Base-by-base conservation (phyloP, 2,797 vertebrate species). In the Potorous gilbertii region DNA sequence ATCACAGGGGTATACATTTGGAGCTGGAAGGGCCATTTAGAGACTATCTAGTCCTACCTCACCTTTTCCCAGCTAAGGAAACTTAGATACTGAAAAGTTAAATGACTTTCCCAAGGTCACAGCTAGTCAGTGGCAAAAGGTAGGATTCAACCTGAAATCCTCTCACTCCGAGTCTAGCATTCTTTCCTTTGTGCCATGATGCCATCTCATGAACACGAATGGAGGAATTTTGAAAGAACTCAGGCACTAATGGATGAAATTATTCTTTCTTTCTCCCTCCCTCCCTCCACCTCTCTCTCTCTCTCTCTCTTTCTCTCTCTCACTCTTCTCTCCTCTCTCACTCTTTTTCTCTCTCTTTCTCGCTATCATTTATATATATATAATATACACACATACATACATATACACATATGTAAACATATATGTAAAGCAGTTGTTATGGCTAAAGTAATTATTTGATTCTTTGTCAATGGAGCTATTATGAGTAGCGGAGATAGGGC, bases 401-500 rank as follows among this genome's bases (percentile, higher is more conserved):
- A 56, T 27, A 56, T 27, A 28, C 52, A 74, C 4, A 8, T n/a
- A 74, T 40, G 6, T 66, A 74, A 66, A 40, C 12, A 9, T 18
- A 91, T 92, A 62, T 14, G 14, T 34, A 4, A 40, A 28, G 89
- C 56, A 89, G 89, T 59, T 90, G 81, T 56, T 81, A 81, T n/a
- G 21, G 10, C 0, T 0, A 74, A 94, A 97, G 92, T 34, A 90
- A 57, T 56, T 91, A 74, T 93, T 95, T 56, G 93, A 90, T 91
- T 94, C 92, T 62, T 54, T 62, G 54, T 92, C 91, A 24, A 52
- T n/a, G 8, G 93, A 94, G 34, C 92, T 95, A 56, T 93, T 95
- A 95, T 90, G 62, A 96, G 89, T 94, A 0, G 0, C 66, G 95
- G 95, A 95, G 93, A 92, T 95, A 95, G 95, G 92, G 94, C 54